phyloP scores from a whole-genome alignment of 2,888 invertebrate species.

The Macropis europaea region DNA sequence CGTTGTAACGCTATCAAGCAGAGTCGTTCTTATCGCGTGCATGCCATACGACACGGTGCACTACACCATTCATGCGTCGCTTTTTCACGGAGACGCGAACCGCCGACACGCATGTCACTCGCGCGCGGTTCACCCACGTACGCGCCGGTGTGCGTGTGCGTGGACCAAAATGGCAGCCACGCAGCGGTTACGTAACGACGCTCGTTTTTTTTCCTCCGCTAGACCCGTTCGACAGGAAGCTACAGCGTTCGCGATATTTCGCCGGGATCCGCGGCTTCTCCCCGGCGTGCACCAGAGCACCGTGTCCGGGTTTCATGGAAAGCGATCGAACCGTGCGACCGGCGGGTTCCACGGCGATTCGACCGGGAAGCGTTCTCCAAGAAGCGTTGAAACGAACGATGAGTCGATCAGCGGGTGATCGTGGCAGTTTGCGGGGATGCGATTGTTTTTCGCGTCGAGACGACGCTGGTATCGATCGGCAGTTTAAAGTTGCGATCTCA shows the following conservation, averaged over 20 bases:
- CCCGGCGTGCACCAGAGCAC: no score
- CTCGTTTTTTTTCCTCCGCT: constrained; percentile 9
- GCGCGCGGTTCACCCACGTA: constrained; percentile 1
- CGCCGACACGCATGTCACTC: background rate
- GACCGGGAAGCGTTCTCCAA: no score
- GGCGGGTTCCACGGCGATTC: no score
- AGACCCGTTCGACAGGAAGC: constrained; percentile 17
- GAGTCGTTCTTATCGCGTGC: constrained; percentile 34
- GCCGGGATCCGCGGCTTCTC: background rate
- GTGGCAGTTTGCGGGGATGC: background rate
- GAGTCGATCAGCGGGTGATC: background rate
- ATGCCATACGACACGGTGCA: background rate
- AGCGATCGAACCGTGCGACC: no score
- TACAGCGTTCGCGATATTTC: background rate
- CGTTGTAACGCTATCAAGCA: constrained; percentile 17
- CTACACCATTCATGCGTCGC: constrained; percentile 31
- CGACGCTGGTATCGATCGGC: constrained; percentile 23
- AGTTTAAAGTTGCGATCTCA: constrained; percentile 18
- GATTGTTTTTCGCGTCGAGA: background rate
- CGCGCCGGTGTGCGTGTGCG: constrained; percentile 30
- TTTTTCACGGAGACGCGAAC: constrained; percentile 18
- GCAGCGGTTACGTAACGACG: constrained; percentile 52
- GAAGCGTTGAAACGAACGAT: background rate
- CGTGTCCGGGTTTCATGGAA: no score
- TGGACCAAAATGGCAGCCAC: constrained; percentile 60